phyloP scores from a whole-genome alignment of 2,797 vertebrate genomes.

The Xiphorhynchus erythropygius region DNA sequence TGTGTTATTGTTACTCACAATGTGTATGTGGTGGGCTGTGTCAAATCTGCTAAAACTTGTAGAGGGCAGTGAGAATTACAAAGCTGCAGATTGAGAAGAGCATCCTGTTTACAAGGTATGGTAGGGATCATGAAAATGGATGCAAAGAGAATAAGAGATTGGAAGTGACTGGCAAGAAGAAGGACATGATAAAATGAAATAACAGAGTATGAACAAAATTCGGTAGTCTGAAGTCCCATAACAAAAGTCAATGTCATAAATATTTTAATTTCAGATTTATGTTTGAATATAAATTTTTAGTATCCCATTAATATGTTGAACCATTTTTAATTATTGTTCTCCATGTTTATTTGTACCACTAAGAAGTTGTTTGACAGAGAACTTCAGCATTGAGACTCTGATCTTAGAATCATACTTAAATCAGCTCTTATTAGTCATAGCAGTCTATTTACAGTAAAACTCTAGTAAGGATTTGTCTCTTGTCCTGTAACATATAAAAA shows the following conservation, averaged over 20 bases:
- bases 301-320: background rate
- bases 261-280: background rate
- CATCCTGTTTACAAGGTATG: background rate
- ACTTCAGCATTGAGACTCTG: background rate
- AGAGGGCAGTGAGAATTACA: background rate
- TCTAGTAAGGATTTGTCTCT: background rate
- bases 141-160: background rate
- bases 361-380: background rate
- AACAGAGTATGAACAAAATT: background rate
- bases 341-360: background rate
- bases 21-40: background rate
- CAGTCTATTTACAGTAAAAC: background rate
- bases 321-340: background rate
- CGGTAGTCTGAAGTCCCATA: rapidly evolving
- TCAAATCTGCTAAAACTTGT: background rate
- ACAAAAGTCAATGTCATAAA: background rate
- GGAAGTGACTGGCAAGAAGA: background rate
- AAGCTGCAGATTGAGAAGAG: background rate
- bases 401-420: background rate
- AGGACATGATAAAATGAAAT: background rate
- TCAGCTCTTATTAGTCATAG: background rate
- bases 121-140: background rate
- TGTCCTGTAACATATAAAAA: background rate
- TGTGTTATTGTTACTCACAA: background rate
- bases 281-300: background rate